These are phyloP conservation scores for Lophura nycthemera DNA, from an alignment of 2,113 vertebrate genomes.

Conservation along the genomic window DNA sequence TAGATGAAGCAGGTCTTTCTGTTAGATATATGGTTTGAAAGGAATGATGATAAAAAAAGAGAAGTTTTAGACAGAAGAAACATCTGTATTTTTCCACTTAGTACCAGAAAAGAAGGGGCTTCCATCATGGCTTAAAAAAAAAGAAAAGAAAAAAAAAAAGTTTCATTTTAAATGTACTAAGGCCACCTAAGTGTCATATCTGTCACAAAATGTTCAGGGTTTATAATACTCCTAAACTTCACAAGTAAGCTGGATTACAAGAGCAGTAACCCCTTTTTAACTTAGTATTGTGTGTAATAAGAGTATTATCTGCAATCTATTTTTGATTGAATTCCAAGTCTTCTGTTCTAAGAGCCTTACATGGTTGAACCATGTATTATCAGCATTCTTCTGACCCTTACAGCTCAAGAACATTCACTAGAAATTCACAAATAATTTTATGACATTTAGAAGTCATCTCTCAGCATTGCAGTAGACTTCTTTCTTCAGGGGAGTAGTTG, in stretches of 20 bases:
- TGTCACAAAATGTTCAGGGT: neutral
- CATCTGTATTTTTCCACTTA: neutral
- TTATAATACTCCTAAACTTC: constrained; percentile 50
- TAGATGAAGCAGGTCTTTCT: neutral
- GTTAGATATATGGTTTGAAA: neutral
- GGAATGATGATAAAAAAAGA: neutral
- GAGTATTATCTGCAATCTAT: constrained; percentile 48
- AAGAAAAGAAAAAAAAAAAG: neutral
- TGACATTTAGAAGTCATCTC: constrained; percentile 55
- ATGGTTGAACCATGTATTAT: neutral
- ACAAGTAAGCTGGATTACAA: constrained; percentile 51
- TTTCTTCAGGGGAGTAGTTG: neutral
- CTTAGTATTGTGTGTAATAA: constrained; percentile 25
- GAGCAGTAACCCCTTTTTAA: constrained; percentile 34
- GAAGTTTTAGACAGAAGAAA: neutral
- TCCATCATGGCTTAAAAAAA: neutral
- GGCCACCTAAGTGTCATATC: neutral
- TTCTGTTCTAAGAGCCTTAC: constrained; percentile 1
- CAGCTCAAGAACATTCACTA: constrained; percentile 12
- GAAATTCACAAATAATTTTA: constrained; percentile 58
- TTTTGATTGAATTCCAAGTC: constrained; percentile 37
- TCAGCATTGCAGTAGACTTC: neutral
- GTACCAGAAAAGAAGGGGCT: neutral
- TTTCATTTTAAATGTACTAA: constrained; percentile 17
- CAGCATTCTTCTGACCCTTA: constrained; percentile 45